These are phyloP conservation scores for Lemur catta DNA, from an alignment of 2,797 vertebrate species.

Conservation along the genomic window DNA sequence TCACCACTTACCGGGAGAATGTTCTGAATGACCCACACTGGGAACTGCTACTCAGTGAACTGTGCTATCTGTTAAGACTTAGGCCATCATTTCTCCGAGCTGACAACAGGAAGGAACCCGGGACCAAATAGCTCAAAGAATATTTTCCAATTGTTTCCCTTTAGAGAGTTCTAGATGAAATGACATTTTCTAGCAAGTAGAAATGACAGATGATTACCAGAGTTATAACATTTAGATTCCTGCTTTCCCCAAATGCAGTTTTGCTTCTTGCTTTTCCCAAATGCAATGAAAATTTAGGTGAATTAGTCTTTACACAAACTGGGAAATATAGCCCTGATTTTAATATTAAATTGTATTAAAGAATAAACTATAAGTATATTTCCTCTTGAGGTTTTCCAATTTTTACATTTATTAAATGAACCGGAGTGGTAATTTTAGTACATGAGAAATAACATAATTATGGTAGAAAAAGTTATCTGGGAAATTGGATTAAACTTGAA, in stretches of 20 bases:
- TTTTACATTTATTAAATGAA: constrained; percentile 62
- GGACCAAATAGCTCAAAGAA: constrained; percentile 4
- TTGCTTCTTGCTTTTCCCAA: constrained; percentile 26
- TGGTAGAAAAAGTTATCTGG: constrained; percentile 38
- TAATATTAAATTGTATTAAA: constrained; percentile 55
- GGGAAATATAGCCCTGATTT: constrained; percentile 40
- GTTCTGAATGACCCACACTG: not conserved
- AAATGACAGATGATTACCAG: constrained; percentile 52
- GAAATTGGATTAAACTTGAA: constrained; percentile 40
- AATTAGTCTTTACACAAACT: constrained; percentile 50
- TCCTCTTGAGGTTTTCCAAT: constrained; percentile 34
- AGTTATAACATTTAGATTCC: constrained; percentile 45
- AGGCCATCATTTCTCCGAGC: not conserved
- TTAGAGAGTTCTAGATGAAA: constrained; percentile 45
- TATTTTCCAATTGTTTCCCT: constrained; percentile 52
- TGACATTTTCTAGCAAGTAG: constrained; percentile 30
- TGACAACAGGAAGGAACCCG: not conserved
- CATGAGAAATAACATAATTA: constrained; percentile 41
- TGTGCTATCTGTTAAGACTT: not conserved
- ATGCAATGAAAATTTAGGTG: constrained; percentile 36
- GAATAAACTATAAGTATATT: constrained; percentile 37
- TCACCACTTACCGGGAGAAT: not conserved
- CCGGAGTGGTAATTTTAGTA: constrained; percentile 43
- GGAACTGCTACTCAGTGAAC: not conserved
- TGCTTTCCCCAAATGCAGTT: constrained; percentile 37